Conservation (phyloP, 1,140 invertebrate genomes). For the Arion vulgaris region DNA sequence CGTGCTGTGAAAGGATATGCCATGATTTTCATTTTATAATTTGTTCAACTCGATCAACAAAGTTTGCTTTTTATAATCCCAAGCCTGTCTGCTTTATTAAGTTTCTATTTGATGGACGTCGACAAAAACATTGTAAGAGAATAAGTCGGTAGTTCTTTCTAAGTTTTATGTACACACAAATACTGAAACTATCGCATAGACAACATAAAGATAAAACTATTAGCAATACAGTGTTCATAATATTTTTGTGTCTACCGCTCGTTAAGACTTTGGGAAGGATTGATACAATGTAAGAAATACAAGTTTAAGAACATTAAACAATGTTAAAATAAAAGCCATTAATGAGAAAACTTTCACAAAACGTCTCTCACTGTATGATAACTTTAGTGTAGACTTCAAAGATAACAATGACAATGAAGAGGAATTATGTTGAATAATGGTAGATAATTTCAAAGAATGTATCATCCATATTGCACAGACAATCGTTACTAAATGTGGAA, state of each 20-base stretch:
- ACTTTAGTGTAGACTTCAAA: not conserved
- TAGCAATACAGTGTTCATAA: not conserved
- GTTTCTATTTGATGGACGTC: too few species aligned
- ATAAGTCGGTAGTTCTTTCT: not conserved
- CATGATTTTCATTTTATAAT: too few species aligned
- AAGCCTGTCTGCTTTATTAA: too few species aligned
- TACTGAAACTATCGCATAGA: not conserved
- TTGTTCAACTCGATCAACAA: too few species aligned
- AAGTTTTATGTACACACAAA: not conserved
- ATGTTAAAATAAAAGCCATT: not conserved
- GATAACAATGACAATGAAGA: too few species aligned
- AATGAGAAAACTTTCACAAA: not conserved
- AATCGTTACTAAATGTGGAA: too few species aligned
- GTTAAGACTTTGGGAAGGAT: not conserved
- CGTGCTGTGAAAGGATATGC: too few species aligned
- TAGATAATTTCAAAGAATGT: too few species aligned
- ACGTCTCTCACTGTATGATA: not conserved
- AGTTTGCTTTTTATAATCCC: too few species aligned
- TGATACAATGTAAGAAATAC: not conserved
- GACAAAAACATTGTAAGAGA: not conserved
- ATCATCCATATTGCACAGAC: too few species aligned
- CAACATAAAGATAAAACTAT: not conserved
- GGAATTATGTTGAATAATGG: too few species aligned
- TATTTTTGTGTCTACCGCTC: not conserved
- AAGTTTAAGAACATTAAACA: not conserved